Evolutionary conservation across 2,113 vertebrate species (phyloP).

Genomic region (Hippocampus comes): DNA sequence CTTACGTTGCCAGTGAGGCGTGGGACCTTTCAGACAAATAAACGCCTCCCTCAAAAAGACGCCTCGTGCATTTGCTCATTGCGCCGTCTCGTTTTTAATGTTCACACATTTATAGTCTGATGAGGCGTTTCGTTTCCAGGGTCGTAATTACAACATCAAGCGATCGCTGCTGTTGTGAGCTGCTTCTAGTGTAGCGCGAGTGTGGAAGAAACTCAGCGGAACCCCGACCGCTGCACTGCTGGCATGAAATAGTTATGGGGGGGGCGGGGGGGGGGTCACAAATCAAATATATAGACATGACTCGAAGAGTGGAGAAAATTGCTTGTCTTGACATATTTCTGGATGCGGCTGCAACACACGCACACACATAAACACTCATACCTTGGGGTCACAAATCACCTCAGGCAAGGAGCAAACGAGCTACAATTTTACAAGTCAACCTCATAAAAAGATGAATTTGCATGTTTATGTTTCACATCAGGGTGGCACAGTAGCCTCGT

Average conservation of each 20-base stretch:
- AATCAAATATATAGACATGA: background rate
- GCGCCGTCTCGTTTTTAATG: too few species aligned
- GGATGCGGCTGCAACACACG: background rate
- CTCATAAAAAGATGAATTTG: background rate
- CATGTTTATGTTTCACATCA: background rate
- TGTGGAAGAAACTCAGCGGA: background rate
- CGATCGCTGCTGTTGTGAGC: background rate
- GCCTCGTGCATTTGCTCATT: too few species aligned
- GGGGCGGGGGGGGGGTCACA: background rate
- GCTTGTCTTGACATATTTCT: conserved; percentile 9
- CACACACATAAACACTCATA: background rate
- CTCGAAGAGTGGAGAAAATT: background rate
- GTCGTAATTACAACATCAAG: background rate
- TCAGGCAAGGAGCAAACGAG: background rate
- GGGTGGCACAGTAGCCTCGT: background rate
- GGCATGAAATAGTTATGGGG: background rate
- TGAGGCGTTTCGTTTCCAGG: too few species aligned
- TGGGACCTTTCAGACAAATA: too few species aligned
- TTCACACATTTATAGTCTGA: too few species aligned
- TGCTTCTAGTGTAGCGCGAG: background rate
- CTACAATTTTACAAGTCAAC: background rate
- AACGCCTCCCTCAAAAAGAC: too few species aligned
- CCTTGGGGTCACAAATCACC: background rate
- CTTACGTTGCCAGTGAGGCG: too few species aligned
- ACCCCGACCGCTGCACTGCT: background rate